These are phyloP conservation scores for Pantherophis guttatus DNA, from an alignment of 2,113 vertebrate species.

Conservation along the genomic window DNA sequence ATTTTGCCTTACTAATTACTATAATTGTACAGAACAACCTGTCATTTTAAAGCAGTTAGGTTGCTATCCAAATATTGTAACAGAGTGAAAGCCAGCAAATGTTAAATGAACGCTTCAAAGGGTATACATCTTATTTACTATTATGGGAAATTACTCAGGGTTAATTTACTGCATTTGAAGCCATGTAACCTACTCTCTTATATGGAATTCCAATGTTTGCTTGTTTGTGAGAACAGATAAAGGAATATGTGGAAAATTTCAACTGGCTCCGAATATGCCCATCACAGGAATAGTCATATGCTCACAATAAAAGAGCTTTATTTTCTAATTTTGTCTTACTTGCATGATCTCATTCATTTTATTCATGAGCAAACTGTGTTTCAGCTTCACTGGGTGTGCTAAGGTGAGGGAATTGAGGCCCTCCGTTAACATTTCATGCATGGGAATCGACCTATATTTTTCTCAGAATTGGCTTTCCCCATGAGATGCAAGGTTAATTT, in stretches of 20 bases:
- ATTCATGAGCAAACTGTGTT: background rate
- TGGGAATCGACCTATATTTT: background rate
- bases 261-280: too few relatives aligned
- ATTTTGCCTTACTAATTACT: conserved; percentile 28
- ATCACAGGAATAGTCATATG: background rate
- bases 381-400: background rate
- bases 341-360: background rate
- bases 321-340: background rate
- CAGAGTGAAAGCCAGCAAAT: conserved; percentile 13
- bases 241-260: background rate
- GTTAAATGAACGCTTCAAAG: conserved; percentile 6
- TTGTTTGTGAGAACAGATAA: background rate
- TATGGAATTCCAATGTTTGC: background rate
- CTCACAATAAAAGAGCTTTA: background rate
- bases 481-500: background rate
- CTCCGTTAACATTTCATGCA: background rate
- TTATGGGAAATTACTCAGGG: background rate
- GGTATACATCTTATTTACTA: background rate
- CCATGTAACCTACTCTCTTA: background rate
- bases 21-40: conserved; percentile 20
- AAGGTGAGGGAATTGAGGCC: background rate
- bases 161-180: background rate
- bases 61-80: conserved; percentile 23
- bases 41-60: conserved; percentile 17
- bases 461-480: background rate